Conservation (phyloP, 2,888 invertebrate species). For the Apamea epomidion region DNA sequence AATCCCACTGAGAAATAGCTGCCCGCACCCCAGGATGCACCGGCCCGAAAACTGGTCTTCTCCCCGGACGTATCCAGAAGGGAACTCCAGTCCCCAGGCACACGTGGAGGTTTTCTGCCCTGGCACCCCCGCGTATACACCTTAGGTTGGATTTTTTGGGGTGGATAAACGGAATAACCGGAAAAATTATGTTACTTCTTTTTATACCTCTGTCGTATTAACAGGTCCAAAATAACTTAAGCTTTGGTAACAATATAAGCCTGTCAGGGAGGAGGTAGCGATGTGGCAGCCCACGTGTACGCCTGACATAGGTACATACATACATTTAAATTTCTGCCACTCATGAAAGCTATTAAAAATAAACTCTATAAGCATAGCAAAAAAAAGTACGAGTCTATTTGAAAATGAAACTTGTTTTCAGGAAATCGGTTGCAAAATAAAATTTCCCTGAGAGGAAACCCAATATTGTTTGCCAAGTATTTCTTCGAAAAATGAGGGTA, state of each 20-base stretch:
- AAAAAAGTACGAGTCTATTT: neutral
- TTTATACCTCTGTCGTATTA: neutral
- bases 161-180: neutral
- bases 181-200: neutral
- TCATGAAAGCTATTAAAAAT: neutral
- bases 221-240: neutral
- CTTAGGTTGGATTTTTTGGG: neutral
- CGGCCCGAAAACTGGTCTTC: too few relatives aligned
- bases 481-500: conserved; percentile 45
- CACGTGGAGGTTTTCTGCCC: too few relatives aligned
- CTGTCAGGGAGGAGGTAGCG: neutral
- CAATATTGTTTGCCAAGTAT: conserved; percentile 44
- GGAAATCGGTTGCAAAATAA: conserved; percentile 1
- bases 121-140: too few relatives aligned
- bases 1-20: too few relatives aligned
- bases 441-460: neutral
- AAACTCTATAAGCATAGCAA: neutral
- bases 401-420: neutral
- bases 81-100: too few relatives aligned
- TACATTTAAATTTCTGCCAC: neutral
- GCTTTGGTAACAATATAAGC: neutral
- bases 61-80: too few relatives aligned
- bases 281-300: neutral
- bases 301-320: neutral
- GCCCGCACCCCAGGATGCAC: too few relatives aligned